Base-by-base conservation (phyloP, 1,140 invertebrate genomes). In the Zaprionus tsacasi region DNA sequence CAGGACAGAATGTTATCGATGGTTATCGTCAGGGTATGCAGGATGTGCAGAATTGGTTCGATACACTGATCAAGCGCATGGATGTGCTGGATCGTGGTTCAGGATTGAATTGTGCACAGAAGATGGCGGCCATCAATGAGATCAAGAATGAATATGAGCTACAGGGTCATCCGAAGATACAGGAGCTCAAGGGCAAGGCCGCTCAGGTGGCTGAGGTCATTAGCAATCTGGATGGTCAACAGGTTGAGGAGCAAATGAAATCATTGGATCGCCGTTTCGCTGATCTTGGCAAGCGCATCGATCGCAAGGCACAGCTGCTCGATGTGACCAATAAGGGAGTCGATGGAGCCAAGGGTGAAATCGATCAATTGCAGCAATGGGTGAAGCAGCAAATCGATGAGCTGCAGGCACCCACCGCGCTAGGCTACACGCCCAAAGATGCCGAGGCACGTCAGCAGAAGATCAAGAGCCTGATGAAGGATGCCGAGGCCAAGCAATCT, bases 211-310 rank as follows among this genome's bases (percentile, higher is more conserved):
- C 95, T 57, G 95, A 96, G 65, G 95, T 97, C 38, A 96, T 97
- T 2, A 97, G 96, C 91, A 97, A 96, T 92, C 93, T 97, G 45
- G 98, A 98, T 92, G 96, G 96, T 0, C 97, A 98, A 79, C 97
- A 98, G 92, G 96, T 98, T 17, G 97, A 98, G 91, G 98, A 98
- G 90, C 96, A 97, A 93, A 94, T 97, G 72, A 97, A 97, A 92
- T 95, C 96, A 0, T 94, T 97, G 1, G 97, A 98, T 87, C 94
- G 97, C 76, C 94, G 96, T 68, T 96, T 97, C 74, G 96, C 95
- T 58, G 97, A 98, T 89, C 95, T 98, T 0, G 94, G 94, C 30
- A 98, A 98, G 82, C 95, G 97, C 63, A 94, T 98, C 27, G 95
- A 97, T 82, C 94, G 97, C 45, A 98, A 98, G 91, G 93, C 95